Base-by-base conservation (phyloP, 1,140 invertebrate species). In the Aphelinus atriplicis region DNA sequence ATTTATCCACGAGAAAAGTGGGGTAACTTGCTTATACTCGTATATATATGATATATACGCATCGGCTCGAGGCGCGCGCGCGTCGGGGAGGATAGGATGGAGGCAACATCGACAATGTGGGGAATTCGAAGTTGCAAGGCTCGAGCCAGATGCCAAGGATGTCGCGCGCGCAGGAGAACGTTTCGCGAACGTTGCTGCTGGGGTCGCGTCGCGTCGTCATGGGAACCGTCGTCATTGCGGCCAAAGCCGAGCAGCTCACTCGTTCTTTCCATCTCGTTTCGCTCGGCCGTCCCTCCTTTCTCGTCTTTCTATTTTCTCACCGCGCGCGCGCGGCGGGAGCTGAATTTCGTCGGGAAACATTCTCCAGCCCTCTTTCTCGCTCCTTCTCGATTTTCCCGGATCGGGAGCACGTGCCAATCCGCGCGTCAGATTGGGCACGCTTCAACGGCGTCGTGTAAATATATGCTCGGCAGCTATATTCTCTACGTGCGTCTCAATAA, bases 221-320 rank as follows among this genome's bases (percentile, higher is more conserved):
- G 85, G 85, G 81, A 85, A 86, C 85, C 82, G 80, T 84, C 81
- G 81, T 86, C 85, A 86, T 87, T 81, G 80, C 26, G 77, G 77
- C 74, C 77, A 80, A 83, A 84, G 65, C 75, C 50, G 10, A 45
- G 51, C 46, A 45, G 57, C 61, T 66, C 55, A 48, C 26, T 71
- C 47, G 45, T 53, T 73, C 65, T 74, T 57, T 57, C 26, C 58
- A 61, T 76, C 46, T 71, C 67, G 51, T 50, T 72, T 64, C 67
- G 10, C 63, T 26, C 50, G 50, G 26, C 63, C 51, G 43, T 50
- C 64, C 48, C 50, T 74, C 58, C 68, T 74, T 68, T 80, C 69
- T 71, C 74, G 71, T 71, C 68, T 75, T 71, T 75, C 74, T 71
- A 75, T 75, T 75, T 70, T 75, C 66, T 63, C 66, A n/a, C 70